A percentile compares a stretch with the other conserved stretches of the same genome.
These are phyloP conservation scores for Cinara cedri DNA, from an alignment of 2,888 invertebrate species.

Conservation along the genomic window DNA sequence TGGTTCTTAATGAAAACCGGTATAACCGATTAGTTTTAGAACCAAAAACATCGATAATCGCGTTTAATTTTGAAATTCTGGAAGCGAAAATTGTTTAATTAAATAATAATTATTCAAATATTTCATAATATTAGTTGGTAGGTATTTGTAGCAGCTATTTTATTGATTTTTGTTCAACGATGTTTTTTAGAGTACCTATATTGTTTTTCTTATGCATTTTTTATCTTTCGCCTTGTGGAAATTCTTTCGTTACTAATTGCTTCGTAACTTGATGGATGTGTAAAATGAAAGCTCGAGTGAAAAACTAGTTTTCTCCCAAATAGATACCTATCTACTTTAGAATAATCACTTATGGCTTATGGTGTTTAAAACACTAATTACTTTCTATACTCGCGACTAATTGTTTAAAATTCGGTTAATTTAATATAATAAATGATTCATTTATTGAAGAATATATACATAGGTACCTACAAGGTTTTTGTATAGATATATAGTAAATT, in stretches of 20 bases:
- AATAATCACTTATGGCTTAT: not conserved
- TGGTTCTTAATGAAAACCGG: too few species aligned
- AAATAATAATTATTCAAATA: too few species aligned
- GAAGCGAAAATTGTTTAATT: too few species aligned
- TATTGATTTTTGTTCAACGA: too few species aligned
- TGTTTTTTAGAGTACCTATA: too few species aligned
- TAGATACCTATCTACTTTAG: not conserved
- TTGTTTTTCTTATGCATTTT: too few species aligned
- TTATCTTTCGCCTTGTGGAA: too few species aligned
- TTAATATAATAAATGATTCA: not conserved
- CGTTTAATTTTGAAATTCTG: too few species aligned
- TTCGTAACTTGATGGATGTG: not conserved
- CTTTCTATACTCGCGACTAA: not conserved
- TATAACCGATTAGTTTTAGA: too few species aligned
- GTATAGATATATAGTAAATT: not conserved
- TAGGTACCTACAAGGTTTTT: not conserved
- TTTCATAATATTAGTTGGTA: too few species aligned
- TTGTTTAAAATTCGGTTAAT: not conserved
- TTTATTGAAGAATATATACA: not conserved
- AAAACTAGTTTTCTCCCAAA: not conserved
- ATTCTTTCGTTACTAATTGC: not conserved
- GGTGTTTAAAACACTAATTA: not conserved
- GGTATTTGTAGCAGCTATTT: too few species aligned
- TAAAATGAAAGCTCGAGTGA: not conserved
- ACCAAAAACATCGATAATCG: too few species aligned